Base-by-base conservation (phyloP, 2,888 invertebrate species). In the Eristalis intricaria region DNA sequence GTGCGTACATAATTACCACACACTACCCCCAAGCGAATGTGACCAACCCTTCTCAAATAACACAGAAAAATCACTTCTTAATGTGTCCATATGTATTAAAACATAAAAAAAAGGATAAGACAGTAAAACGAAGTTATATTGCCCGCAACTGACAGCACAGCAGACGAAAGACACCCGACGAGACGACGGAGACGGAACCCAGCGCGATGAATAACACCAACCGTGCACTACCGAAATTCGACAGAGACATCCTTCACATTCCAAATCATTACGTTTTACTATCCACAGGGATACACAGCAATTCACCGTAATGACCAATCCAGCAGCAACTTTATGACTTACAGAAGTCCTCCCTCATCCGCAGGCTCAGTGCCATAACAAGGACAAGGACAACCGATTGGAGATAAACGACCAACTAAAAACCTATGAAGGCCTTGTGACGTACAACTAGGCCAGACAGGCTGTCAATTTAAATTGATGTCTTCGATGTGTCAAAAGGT, bases 271-370 rank as follows among this genome's bases (percentile, higher is more conserved):
- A 82, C 74, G 75, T 81, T 75, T 82, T 74, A 82, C 66, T 35
- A 64, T 69, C 74, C 40, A 23, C 58, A 35, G 50, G 35, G 43
- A 66, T 73, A 61, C 64, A 78, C 63, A 78, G 70, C 78, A 78
- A 74, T 65, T 66, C 74, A 70, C 65, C 65, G 66, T 83, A 83
- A 86, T 83, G 86, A 83, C 86, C 83, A 79, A 78, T 86, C 74
- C 63, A 50, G 74, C 78, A 75, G 82, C 71, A 86, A 83, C 56
- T 83, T 86, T 82, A 86, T 56, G 82, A 79, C 83, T 75, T 64
- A 66, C 82, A 77, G 78, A 86, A 86, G 83, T 83, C 75, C 61
- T 63, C 22, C 63, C 38, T n/a, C 22, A 23, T 40, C 63, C 56
- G 56, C 66, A 35, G 11, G 64, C 69, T 60, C 23, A 38, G 29